Conservation (phyloP, 2,888 invertebrate genomes). For the Chrysopilus asiliformis region DNA sequence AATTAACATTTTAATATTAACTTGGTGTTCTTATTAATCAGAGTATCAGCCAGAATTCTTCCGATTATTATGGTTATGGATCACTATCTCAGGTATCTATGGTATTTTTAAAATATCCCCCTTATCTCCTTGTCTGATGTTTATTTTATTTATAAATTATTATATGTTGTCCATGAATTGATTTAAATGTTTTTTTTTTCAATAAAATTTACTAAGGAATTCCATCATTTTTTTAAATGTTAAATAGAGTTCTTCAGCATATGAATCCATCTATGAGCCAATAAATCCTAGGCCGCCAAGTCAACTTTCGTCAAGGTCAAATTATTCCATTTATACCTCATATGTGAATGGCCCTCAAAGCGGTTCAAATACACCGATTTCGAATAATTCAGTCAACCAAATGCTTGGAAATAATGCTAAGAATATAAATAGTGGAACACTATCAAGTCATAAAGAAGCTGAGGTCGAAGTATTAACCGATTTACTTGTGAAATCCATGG, state of each 20-base stretch:
- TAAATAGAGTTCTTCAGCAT: constrained; percentile 51
- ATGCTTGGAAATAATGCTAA: no score
- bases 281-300: constrained; percentile 71
- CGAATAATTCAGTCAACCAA: constrained; percentile 3
- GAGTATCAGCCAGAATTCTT: constrained; percentile 20
- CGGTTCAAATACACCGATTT: neutral
- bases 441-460: constrained; percentile 48
- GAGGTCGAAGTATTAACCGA: constrained; percentile 84
- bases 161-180: no score
- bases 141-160: no score
- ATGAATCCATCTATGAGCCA: constrained; percentile 86
- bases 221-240: no score
- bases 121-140: no score
- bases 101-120: neutral
- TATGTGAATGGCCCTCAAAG: constrained; percentile 40
- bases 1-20: constrained; percentile 6
- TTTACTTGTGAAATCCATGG: constrained; percentile 78
- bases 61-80: constrained; percentile 44
- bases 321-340: constrained; percentile 54
- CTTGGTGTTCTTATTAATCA: constrained; percentile 14
- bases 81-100: constrained; percentile 53
- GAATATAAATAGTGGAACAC: no score
- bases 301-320: constrained; percentile 50
- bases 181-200: no score
- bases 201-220: no score